Percentiles rank a stretch among this genome's conserved stretches.
phyloP scores from a whole-genome alignment of 2,113 vertebrate genomes.

The Ceyx melanurus region DNA sequence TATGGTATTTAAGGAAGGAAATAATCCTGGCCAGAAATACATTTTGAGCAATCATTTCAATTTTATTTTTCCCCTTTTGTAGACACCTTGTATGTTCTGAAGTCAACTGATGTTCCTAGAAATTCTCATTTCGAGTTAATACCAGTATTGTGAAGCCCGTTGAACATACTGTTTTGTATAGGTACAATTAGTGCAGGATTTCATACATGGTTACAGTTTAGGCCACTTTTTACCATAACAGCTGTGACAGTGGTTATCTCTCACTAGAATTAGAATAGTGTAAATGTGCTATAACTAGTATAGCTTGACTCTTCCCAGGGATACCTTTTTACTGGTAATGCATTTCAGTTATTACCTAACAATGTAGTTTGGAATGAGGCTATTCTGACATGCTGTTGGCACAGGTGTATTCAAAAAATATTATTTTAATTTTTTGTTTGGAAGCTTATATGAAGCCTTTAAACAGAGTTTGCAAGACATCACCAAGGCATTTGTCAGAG shows the following conservation, averaged over 20 bases:
- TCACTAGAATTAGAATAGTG: not conserved
- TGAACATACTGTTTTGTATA: not conserved
- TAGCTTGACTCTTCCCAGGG: not conserved
- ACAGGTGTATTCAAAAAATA: not conserved
- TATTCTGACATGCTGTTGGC: not conserved
- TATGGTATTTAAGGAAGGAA: not conserved
- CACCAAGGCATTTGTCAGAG: not conserved
- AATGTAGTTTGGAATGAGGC: not conserved
- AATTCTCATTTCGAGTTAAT: not conserved
- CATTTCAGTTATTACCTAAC: not conserved
- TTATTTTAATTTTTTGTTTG: not conserved
- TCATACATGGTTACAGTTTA: not conserved
- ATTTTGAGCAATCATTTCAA: not conserved
- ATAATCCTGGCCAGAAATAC: not conserved
- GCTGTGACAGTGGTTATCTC: not conserved
- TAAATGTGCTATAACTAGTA: not conserved
- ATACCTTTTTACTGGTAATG: not conserved
- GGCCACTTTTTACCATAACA: not conserved
- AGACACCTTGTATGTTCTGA: rapidly evolving
- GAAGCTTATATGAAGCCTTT: not conserved
- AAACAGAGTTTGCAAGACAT: not conserved
- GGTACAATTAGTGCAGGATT: not conserved
- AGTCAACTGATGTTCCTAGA: not conserved
- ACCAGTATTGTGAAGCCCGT: not conserved
- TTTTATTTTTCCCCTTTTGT: not conserved